Evolutionary conservation across 1,140 invertebrate genomes (phyloP).

Genomic region (Musca vetustissima): DNA sequence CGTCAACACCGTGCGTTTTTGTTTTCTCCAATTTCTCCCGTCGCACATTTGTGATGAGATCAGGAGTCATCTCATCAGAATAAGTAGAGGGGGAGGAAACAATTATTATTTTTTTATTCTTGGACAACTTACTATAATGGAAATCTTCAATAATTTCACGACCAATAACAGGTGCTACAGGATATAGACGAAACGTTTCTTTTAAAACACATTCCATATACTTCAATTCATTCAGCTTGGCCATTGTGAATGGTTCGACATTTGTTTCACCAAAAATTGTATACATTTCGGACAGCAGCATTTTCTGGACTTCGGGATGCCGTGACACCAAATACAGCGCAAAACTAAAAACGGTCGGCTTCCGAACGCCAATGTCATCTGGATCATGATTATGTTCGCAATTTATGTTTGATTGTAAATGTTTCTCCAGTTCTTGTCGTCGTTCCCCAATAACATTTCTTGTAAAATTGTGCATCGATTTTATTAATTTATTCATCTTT

Average conservation of each 20-base stretch:
- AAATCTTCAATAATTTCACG: slow-evolving; percentile 60
- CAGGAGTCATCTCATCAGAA: no score
- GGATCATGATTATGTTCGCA: neutral
- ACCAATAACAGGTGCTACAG: slow-evolving; percentile 69
- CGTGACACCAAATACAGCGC: slow-evolving; percentile 25
- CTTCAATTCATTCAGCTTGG: slow-evolving; percentile 39
- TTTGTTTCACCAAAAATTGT: slow-evolving; percentile 59
- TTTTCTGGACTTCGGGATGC: slow-evolving; percentile 63
- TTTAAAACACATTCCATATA: slow-evolving; percentile 65
- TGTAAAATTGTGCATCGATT: slow-evolving; percentile 70
- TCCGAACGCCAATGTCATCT: slow-evolving; percentile 48
- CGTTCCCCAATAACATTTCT: slow-evolving; percentile 61
- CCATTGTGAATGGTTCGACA: slow-evolving; percentile 31
- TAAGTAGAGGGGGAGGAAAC: neutral
- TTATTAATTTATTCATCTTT: slow-evolving; percentile 45
- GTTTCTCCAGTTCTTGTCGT: slow-evolving; percentile 44
- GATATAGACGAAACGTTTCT: slow-evolving; percentile 65
- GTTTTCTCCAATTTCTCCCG: no score
- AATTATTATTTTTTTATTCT: neutral
- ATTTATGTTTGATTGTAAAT: slow-evolving; percentile 28
- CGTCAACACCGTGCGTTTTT: no score
- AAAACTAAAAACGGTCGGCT: slow-evolving; percentile 38
- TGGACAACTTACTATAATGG: slow-evolving; percentile 41
- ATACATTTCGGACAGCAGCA: slow-evolving; percentile 63
- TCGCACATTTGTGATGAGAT: no score